Conservation (phyloP, 2,888 invertebrate species). For the Diabrotica balteata region DNA sequence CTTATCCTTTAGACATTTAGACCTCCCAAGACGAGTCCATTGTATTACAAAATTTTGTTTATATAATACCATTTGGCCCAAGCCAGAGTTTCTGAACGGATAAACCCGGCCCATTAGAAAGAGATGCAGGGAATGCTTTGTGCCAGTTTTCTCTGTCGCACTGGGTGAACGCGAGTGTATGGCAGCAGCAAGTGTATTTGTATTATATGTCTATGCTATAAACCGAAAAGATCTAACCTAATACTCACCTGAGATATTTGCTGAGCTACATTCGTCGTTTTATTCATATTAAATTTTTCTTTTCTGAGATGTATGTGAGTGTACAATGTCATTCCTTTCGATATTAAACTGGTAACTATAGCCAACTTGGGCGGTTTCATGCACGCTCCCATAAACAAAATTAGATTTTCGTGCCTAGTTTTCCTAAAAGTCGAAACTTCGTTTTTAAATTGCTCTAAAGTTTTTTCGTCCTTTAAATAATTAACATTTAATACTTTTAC, state of each 20-base stretch:
- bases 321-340: conserved; percentile 94
- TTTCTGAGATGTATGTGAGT: conserved; percentile 90
- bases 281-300: conserved; percentile 94
- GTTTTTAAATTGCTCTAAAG: conserved; percentile 92
- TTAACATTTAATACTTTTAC: conserved; percentile 95
- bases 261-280: conserved; percentile 90
- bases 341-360: conserved; percentile 91
- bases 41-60: too few relatives aligned
- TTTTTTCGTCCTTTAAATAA: conserved; percentile 85
- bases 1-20: too few relatives aligned
- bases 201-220: too few relatives aligned
- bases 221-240: background rate
- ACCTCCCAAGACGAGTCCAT: too few relatives aligned
- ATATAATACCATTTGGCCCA: too few relatives aligned
- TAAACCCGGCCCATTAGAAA: too few relatives aligned
- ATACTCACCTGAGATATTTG: conserved; percentile 88
- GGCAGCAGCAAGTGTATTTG: too few relatives aligned
- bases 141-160: too few relatives aligned
- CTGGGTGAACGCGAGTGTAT: too few relatives aligned
- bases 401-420: conserved; percentile 97
- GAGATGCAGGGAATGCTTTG: too few relatives aligned
- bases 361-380: conserved; percentile 97
- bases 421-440: conserved; percentile 96
- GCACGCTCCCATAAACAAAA: conserved; percentile 99
- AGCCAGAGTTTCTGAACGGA: too few relatives aligned